Evolutionary conservation across 1,140 invertebrate species (phyloP), one percentile per base, ranked within the genome.

Genomic region (Zaprionus kolodkinae): DNA sequence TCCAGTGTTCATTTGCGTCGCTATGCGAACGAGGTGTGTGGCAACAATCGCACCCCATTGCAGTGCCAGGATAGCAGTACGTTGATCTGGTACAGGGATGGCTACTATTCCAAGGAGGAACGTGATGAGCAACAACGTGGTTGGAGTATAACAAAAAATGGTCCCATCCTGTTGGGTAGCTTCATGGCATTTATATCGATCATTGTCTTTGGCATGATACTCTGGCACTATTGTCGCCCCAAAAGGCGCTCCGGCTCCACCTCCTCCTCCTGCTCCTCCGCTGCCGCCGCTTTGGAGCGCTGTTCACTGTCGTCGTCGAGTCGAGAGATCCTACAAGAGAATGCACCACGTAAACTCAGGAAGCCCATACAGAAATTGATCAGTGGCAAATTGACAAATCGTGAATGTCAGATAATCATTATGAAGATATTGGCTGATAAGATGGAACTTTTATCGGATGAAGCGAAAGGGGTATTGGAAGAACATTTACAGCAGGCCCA

Each of bases 21-120:
- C 0, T 92, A 78, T 15, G 65, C 52, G 17, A 69, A 89, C 38
- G 91, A 91, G 52, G 91, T 88, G 0, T 92, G 92, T n/a, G 80
- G 78, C 38, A 54, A 25, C 2, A 68, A 61, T 13, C 73, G 54
- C 12, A 76, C 17, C 3, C 80, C 73, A 0, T 30, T 90, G 6
- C 72, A 76, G 21, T 92, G 92, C 21, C 25, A 17, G 6, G 70
- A 68, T 4, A 76, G 86, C 27, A 57, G 48, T 9, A 76, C 66
- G 0, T 30, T 78, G 45, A 63, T 72, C 15, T 64, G 63, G 17
- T 50, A 77, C 27, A 35, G 82, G 2, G 81, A 64, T 0, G 17
- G 69, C 7, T 91, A 75, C 60, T 70, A 72, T 4, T 76, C 87
- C 6, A 60, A 69, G 40, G 54, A 89, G 38, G 73, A 79, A 35